These are phyloP conservation scores for Drosophila anomalipes DNA, from an alignment of 2,888 invertebrate species.

Conservation along the genomic window DNA sequence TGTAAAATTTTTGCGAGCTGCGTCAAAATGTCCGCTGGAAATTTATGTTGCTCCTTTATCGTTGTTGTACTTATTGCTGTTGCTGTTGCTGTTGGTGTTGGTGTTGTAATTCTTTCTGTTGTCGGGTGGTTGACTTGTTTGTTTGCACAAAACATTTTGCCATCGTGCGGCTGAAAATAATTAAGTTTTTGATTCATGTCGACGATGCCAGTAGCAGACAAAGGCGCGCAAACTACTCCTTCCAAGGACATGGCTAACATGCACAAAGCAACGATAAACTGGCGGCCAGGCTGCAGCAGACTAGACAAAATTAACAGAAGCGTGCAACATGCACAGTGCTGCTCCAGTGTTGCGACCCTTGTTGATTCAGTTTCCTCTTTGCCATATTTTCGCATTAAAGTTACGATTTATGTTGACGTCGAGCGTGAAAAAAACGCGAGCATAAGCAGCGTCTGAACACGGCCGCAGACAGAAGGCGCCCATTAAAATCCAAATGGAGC, in stretches of 20 bases:
- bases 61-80: constrained; percentile 13
- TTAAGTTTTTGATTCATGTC: constrained; percentile 79
- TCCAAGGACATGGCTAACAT: constrained; percentile 56
- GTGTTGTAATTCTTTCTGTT: constrained; percentile 19
- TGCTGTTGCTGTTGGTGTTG: constrained; percentile 4
- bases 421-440: constrained; percentile 29
- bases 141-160: constrained; percentile 61
- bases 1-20: constrained; percentile 67
- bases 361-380: constrained; percentile 36
- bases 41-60: constrained; percentile 59
- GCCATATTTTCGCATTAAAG: constrained; percentile 66
- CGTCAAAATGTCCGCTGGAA: constrained; percentile 71
- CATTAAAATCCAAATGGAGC: constrained; percentile 35
- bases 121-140: constrained; percentile 43
- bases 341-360: constrained; percentile 22
- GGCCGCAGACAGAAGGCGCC: constrained; percentile 21
- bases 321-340: constrained; percentile 13
- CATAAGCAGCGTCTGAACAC: constrained; percentile 7
- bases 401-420: constrained; percentile 67
- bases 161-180: constrained; percentile 69
- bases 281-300: neutral
- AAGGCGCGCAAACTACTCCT: constrained; percentile 66
- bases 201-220: constrained; percentile 58
- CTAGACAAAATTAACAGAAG: neutral
- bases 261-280: constrained; percentile 37